A percentile compares a stretch with the other conserved stretches of the same genome.
phyloP scores from a whole-genome alignment of 1,140 invertebrate genomes.

The Colletes latitarsis region DNA sequence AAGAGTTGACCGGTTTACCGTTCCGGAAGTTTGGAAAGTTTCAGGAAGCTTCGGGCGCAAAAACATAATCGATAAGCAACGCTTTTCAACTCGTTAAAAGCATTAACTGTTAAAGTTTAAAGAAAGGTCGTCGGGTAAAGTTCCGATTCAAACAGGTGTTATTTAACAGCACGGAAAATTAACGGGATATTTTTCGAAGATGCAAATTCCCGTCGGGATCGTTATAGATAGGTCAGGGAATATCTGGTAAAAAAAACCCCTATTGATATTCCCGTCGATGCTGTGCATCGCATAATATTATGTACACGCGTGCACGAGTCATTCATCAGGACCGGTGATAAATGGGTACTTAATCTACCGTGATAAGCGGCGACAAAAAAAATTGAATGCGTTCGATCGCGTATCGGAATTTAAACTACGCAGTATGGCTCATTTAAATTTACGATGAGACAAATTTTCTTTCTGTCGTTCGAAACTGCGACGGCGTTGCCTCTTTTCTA shows the following conservation, averaged over 20 bases:
- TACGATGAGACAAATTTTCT: constrained; percentile 60
- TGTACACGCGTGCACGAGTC: constrained; percentile 34
- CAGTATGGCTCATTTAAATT: constrained; percentile 58
- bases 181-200: not conserved
- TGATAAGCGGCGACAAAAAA: constrained; percentile 53
- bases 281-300: constrained; percentile 40
- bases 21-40: no score
- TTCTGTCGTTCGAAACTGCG: not conserved
- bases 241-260: constrained; percentile 35
- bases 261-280: constrained; percentile 41
- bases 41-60: not conserved
- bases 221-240: constrained; percentile 13
- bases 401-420: constrained; percentile 54
- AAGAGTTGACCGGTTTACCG: no score
- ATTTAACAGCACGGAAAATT: not conserved
- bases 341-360: constrained; percentile 54
- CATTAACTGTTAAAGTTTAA: not conserved
- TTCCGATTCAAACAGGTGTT: not conserved
- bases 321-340: constrained; percentile 53
- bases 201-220: constrained; percentile 14
- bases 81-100: not conserved
- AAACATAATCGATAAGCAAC: not conserved
- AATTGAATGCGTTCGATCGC: constrained; percentile 45
- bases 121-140: not conserved
- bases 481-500: constrained; percentile 11